Percentiles rank a stretch among this genome's conserved stretches.
These are phyloP conservation scores for Actinia tenebrosa DNA, from an alignment of 64 coral and sea anemone species.

Conservation along the genomic window DNA sequence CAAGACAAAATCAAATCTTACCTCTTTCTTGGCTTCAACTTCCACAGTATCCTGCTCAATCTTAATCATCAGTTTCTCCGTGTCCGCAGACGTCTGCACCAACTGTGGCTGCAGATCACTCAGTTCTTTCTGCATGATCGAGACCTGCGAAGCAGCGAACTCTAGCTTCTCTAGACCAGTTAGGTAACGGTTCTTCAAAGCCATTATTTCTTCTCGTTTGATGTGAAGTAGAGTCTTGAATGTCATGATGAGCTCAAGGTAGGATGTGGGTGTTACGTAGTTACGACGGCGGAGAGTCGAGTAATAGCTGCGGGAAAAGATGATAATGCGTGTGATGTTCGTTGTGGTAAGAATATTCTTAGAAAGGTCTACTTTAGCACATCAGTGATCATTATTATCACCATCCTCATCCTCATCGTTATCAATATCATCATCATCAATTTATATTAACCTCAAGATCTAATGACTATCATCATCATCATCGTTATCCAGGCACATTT, in stretches of 20 bases:
- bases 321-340: background rate
- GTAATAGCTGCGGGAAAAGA: constrained; percentile 65
- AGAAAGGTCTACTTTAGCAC: no score
- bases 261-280: constrained; percentile 98
- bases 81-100: constrained; percentile 92
- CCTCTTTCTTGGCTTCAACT: constrained; percentile 98
- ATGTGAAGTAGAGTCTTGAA: constrained; percentile 93
- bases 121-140: constrained; percentile 97
- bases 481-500: background rate
- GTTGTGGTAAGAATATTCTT: no score
- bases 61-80: constrained; percentile 92
- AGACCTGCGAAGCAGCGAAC: constrained; percentile 97
- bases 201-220: constrained; percentile 93
- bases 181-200: constrained; percentile 83
- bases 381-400: no score
- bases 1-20: background rate
- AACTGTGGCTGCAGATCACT: constrained; percentile 91
- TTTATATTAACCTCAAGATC: no score
- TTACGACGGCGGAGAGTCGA: constrained; percentile 82
- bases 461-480: no score
- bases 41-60: constrained; percentile 99
- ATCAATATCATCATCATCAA: no score
- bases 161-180: constrained; percentile 91
- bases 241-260: constrained; percentile 94
- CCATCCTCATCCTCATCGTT: no score